Evolutionary conservation across 92 coral and sea anemone genomes (phyloP), one percentile per base, ranked within the genome.

Genomic region (Phymanthus crucifer): DNA sequence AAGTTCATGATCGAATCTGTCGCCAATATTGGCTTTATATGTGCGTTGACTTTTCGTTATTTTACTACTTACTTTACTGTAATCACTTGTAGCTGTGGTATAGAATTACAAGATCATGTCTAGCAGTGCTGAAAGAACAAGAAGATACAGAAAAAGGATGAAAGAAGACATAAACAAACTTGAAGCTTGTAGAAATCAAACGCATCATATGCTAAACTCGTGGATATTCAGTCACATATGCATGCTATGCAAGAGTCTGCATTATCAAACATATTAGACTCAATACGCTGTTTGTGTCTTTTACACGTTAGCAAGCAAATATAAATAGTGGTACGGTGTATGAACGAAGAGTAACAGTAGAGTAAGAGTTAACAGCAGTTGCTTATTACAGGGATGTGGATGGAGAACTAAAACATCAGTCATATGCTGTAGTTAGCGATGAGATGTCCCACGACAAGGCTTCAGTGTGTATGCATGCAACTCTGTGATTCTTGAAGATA

Each of bases 261-360:
- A n/a, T n/a, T n/a, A n/a, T n/a, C n/a, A n/a, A n/a, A n/a, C n/a
- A n/a, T n/a, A n/a, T n/a, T n/a, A n/a, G n/a, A n/a, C n/a, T n/a
- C n/a, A n/a, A n/a, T n/a, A n/a, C n/a, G n/a, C n/a, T n/a, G n/a
- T n/a, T n/a, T n/a, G n/a, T n/a, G n/a, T n/a, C n/a, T n/a, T n/a
- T n/a, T n/a, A n/a, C n/a, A n/a, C n/a, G n/a, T n/a, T n/a, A n/a
- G n/a, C n/a, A n/a, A n/a, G n/a, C n/a, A n/a, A n/a, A n/a, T n/a
- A n/a, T n/a, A n/a, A n/a, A n/a, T n/a, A n/a, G n/a, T n/a, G n/a
- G n/a, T n/a, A n/a, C n/a, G n/a, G n/a, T n/a, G 78, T n/a, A n/a
- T n/a, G 68, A 70, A 87, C 73, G 58, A 87, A 87, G 16, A 78
- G 91, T 73, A 80, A 81, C 48, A 73, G 84, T 78, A 83, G 78